A percentile compares a stretch with the other conserved stretches of the same genome.
phyloP scores from a whole-genome alignment of 2,113 vertebrate genomes.

The Chloropsis hardwickii region DNA sequence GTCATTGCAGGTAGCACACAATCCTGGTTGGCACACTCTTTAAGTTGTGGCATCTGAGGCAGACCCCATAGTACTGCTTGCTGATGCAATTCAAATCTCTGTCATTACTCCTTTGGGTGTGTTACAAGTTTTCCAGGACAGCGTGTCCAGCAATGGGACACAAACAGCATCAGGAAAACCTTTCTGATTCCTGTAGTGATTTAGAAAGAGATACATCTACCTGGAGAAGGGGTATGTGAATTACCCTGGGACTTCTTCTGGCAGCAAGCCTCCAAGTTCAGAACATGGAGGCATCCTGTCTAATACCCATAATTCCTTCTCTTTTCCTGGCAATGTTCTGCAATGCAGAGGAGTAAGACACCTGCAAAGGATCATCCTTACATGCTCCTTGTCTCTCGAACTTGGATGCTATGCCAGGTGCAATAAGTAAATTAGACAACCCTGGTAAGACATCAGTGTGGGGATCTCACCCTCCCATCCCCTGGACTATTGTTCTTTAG shows the following conservation, averaged over 20 bases:
- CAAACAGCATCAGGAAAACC: background rate
- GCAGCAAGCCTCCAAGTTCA: background rate
- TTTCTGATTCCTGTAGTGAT: background rate
- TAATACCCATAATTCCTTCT: background rate
- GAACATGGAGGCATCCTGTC: background rate
- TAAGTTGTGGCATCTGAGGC: background rate
- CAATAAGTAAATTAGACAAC: background rate
- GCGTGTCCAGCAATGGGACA: background rate
- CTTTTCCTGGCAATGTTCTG: background rate
- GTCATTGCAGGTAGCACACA: background rate
- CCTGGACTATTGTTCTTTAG: background rate
- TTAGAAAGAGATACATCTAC: background rate
- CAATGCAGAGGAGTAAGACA: background rate
- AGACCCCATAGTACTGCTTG: background rate
- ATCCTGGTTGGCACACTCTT: background rate
- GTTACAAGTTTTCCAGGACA: background rate
- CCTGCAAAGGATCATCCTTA: background rate
- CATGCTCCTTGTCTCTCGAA: background rate
- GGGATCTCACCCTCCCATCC: background rate
- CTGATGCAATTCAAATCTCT: background rate
- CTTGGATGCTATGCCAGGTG: background rate
- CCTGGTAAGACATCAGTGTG: background rate
- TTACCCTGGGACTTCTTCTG: background rate
- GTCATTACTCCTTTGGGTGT: background rate
- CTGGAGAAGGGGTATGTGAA: background rate